phyloP scores from a whole-genome alignment of 2,888 invertebrate genomes.

The Taenaris catops region DNA sequence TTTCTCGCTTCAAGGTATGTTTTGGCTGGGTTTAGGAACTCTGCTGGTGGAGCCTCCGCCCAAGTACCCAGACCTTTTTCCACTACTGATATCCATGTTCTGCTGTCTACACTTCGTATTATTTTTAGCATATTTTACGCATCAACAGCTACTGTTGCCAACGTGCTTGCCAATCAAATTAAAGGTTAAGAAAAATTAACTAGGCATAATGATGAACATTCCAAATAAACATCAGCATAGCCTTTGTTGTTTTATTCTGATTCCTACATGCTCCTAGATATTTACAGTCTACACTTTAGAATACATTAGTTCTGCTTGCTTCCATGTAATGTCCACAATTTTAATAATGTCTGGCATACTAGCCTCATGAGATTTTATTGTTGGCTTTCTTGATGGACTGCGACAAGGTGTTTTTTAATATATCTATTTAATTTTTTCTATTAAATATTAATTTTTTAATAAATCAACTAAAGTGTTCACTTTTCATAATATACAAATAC shows the following conservation, averaged over 20 bases:
- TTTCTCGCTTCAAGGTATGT: slow-evolving; percentile 82
- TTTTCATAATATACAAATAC: too few relatives aligned
- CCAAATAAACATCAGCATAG: slow-evolving; percentile 21
- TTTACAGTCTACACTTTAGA: too few relatives aligned
- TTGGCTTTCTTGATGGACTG: too few relatives aligned
- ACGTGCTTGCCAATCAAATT: slow-evolving; percentile 41
- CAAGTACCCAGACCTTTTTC: slow-evolving; percentile 89
- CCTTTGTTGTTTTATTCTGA: slow-evolving; percentile 9
- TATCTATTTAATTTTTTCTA: too few relatives aligned
- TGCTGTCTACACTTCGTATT: slow-evolving; percentile 90
- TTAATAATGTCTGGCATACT: too few relatives aligned
- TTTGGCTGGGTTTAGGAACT: slow-evolving; percentile 77
- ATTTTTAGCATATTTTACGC: slow-evolving; percentile 88
- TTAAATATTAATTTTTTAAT: too few relatives aligned
- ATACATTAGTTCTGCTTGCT: too few relatives aligned
- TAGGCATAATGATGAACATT: slow-evolving; percentile 11
- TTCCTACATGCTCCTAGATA: background rate
- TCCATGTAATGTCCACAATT: too few relatives aligned
- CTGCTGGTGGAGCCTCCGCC: slow-evolving; percentile 83
- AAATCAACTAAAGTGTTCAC: too few relatives aligned
- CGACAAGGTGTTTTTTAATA: too few relatives aligned
- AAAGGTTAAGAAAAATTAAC: slow-evolving; percentile 41
- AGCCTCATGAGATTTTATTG: too few relatives aligned
- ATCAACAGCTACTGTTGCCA: slow-evolving; percentile 80
- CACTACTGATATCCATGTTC: slow-evolving; percentile 89